Percentiles rank a stretch among this genome's conserved stretches.
These are phyloP conservation scores for Kradibia gibbosae DNA, from an alignment of 1,140 invertebrate genomes.

Conservation along the genomic window DNA sequence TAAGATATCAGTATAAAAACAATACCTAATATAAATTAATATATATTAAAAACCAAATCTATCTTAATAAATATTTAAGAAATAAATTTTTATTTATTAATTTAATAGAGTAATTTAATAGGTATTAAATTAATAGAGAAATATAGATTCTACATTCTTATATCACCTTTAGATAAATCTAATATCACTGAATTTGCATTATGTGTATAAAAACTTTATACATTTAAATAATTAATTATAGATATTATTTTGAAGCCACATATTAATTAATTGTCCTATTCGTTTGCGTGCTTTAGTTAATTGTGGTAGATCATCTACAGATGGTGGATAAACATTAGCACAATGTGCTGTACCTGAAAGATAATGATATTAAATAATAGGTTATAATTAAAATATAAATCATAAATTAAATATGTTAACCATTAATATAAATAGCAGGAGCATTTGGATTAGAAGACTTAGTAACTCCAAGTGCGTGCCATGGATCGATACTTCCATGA, in stretches of 20 bases:
- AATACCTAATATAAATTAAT: too few species aligned
- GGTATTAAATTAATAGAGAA: too few species aligned
- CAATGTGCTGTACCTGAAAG: slow-evolving; percentile 84
- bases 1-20: too few species aligned
- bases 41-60: too few species aligned
- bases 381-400: not conserved
- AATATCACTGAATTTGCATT: slow-evolving; percentile 2
- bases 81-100: too few species aligned
- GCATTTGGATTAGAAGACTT: slow-evolving; percentile 73
- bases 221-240: not conserved
- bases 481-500: slow-evolving; percentile 94
- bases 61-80: too few species aligned
- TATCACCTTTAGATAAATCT: not conserved
- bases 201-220: too few species aligned
- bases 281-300: slow-evolving; percentile 77
- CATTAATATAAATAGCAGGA: slow-evolving; percentile 83
- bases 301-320: slow-evolving; percentile 76
- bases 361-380: slow-evolving; percentile 43
- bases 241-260: slow-evolving; percentile 68
- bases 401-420: slow-evolving; percentile 65
- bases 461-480: slow-evolving; percentile 88
- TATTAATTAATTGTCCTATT: slow-evolving; percentile 74
- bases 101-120: too few species aligned
- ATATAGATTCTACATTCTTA: too few species aligned
- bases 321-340: slow-evolving; percentile 84